These are phyloP conservation scores for Hydropotes inermis DNA, from an alignment of 2,113 vertebrate genomes.

Conservation along the genomic window DNA sequence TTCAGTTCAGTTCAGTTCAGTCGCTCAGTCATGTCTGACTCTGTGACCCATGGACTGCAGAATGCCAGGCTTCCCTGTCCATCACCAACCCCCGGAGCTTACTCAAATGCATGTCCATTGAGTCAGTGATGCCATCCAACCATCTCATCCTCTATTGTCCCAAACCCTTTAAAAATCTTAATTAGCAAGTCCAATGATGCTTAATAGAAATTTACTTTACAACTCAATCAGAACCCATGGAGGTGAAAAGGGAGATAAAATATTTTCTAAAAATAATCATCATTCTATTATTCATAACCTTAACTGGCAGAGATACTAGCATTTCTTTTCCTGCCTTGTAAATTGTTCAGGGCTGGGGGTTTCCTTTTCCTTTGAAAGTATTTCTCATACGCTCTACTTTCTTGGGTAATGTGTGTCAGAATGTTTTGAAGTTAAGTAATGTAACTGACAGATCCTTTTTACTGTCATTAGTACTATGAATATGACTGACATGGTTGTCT, in stretches of 20 bases:
- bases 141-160: not conserved
- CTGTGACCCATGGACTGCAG: not conserved
- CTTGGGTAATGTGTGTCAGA: conserved; percentile 43
- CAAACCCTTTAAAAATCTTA: not conserved
- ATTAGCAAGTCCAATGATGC: not conserved
- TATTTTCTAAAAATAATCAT: conserved; percentile 29
- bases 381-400: conserved; percentile 1
- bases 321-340: not conserved
- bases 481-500: conserved; percentile 1
- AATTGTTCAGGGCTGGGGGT: conserved; percentile 11
- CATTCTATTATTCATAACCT: conserved; percentile 24
- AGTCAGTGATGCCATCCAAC: not conserved
- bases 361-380: conserved; percentile 50
- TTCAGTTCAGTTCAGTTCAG: not conserved
- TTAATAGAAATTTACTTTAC: not conserved
- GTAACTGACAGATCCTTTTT: conserved; percentile 10
- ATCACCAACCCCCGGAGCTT: not conserved
- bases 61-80: not conserved
- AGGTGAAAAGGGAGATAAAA: conserved; percentile 41
- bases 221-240: not conserved
- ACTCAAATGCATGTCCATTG: not conserved
- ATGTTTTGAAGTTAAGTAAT: conserved; percentile 56
- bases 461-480: conserved; percentile 25
- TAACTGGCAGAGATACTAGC: not conserved
- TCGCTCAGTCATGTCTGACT: not conserved